Evolutionary conservation across 2,888 invertebrate genomes (phyloP).

Genomic region (Thera obeliscata): DNA sequence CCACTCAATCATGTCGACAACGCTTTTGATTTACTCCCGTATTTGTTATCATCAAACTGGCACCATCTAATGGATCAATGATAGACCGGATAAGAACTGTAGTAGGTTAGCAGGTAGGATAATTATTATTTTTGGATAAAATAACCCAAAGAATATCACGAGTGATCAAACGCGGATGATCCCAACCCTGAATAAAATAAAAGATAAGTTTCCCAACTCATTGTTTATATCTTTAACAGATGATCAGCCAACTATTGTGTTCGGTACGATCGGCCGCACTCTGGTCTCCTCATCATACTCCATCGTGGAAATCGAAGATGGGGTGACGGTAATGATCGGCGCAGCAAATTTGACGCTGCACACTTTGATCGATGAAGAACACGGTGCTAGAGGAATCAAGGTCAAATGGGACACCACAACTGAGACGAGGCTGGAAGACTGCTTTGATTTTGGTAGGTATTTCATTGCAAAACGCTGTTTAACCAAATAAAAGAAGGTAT

Average conservation of each 20-base stretch:
- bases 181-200: not conserved
- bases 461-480: not conserved
- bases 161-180: too few relatives aligned
- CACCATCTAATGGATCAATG: too few relatives aligned
- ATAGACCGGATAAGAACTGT: too few relatives aligned
- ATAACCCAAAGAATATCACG: too few relatives aligned
- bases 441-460: conserved; percentile 69
- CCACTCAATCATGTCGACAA: not conserved
- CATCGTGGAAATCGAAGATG: conserved; percentile 62
- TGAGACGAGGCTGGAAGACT: conserved; percentile 72
- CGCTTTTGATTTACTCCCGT: too few relatives aligned
- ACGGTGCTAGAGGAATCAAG: conserved; percentile 64
- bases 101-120: too few relatives aligned
- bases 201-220: not conserved
- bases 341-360: conserved; percentile 61
- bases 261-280: conserved; percentile 71
- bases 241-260: conserved; percentile 46
- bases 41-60: too few relatives aligned
- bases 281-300: conserved; percentile 58
- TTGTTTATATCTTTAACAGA: conserved; percentile 42
- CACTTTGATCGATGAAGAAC: conserved; percentile 58
- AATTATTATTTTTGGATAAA: too few relatives aligned
- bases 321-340: conserved; percentile 60
- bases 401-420: conserved; percentile 65
- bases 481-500: too few relatives aligned